Percentiles rank a stretch among this genome's conserved stretches.
Conservation (phyloP, 2,113 vertebrate species). For the Xiphophorus maculatus region DNA sequence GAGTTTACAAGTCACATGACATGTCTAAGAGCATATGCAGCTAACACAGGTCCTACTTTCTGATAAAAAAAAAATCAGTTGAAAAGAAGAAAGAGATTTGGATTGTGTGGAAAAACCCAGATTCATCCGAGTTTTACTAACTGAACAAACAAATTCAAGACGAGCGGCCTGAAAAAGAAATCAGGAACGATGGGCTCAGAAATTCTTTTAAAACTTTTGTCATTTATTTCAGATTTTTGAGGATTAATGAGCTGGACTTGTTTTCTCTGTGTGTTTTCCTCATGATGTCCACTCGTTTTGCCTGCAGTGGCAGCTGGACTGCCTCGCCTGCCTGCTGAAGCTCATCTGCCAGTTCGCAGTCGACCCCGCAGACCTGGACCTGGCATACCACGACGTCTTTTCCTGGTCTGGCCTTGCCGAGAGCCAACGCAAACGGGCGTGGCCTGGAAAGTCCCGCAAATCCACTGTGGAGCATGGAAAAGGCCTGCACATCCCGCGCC, state of each 20-base stretch:
- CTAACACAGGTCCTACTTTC: not conserved
- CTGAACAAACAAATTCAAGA: no score
- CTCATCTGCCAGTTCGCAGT: conserved; percentile 98
- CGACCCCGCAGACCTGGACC: conserved; percentile 94
- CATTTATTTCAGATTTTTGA: not conserved
- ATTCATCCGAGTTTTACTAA: not conserved
- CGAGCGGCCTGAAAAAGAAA: no score
- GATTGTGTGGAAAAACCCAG: not conserved
- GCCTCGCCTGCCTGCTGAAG: conserved; percentile 97
- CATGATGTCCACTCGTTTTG: not conserved
- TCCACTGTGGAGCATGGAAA: conserved; percentile 91
- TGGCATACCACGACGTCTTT: conserved; percentile 97
- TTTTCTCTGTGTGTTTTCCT: not conserved
- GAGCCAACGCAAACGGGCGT: conserved; percentile 91
- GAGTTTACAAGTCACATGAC: no score
- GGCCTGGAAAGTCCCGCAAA: conserved; percentile 96
- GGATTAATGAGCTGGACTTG: no score
- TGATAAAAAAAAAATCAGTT: not conserved
- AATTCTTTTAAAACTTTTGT: not conserved
- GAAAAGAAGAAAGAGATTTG: not conserved
- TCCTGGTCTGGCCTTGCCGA: conserved; percentile 95
- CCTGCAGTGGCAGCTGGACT: conserved; percentile 95
- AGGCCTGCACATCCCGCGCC: conserved; percentile 93
- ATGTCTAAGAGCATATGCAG: no score
- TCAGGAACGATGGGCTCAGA: not conserved